These are phyloP conservation scores for Echinarachnius parma DNA, from an alignment of 53 echinoderm and acorn worm genomes.

Conservation along the genomic window DNA sequence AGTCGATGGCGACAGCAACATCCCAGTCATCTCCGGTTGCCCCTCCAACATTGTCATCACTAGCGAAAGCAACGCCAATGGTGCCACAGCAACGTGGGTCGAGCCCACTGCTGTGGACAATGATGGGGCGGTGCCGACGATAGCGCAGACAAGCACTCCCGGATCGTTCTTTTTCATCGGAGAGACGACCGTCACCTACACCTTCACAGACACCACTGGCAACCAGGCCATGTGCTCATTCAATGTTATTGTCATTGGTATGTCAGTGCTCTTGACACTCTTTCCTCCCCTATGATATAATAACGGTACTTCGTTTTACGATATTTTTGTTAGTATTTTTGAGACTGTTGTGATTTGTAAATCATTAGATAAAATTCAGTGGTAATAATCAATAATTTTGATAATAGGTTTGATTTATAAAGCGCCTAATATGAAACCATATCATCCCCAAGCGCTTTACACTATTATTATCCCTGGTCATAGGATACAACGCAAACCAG, in stretches of 20 bases:
- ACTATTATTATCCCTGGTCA: no score
- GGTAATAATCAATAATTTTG: no score
- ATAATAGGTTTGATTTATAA: no score
- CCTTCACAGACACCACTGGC: slow-evolving; percentile 61
- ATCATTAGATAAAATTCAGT: no score
- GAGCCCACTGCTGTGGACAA: slow-evolving; percentile 56
- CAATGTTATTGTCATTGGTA: slow-evolving; percentile 52
- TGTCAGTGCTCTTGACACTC: neutral
- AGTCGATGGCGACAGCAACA: slow-evolving; percentile 29
- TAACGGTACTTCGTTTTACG: no score
- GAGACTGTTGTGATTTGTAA: no score
- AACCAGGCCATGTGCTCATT: slow-evolving; percentile 59
- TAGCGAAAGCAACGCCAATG: slow-evolving; percentile 5
- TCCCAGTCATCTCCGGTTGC: slow-evolving; percentile 56
- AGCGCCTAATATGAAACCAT: no score
- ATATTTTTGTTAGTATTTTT: no score
- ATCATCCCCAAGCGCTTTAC: no score
- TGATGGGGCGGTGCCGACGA: slow-evolving; percentile 41
- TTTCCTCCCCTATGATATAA: no score
- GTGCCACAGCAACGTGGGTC: slow-evolving; percentile 47
- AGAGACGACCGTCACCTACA: slow-evolving; percentile 57
- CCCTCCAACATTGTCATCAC: slow-evolving; percentile 34
- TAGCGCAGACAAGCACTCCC: slow-evolving; percentile 12
- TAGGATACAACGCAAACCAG: no score
- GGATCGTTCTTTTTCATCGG: slow-evolving; percentile 46